Conservation (phyloP, 2,797 vertebrate genomes). For the Hylomyscus alleni region DNA sequence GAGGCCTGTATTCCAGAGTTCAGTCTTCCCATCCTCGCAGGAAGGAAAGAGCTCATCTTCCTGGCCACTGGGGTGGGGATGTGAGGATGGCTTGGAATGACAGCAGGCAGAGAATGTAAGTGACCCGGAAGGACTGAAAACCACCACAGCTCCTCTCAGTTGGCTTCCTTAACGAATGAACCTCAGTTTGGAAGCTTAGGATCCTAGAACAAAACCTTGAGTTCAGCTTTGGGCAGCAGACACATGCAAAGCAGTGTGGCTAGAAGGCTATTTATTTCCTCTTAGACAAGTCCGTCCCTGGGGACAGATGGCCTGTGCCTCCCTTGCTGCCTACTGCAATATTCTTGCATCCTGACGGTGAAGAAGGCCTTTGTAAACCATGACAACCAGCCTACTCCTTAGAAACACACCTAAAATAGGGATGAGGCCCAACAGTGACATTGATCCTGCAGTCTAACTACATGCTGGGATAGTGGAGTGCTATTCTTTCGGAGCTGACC, state of each 20-base stretch:
- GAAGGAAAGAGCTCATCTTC: background rate
- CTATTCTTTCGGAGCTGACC: background rate
- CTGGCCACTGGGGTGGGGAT: too few relatives aligned
- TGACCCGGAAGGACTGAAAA: background rate
- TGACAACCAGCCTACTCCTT: constrained; percentile 84
- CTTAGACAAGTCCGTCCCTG: constrained; percentile 30
- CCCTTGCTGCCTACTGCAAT: constrained; percentile 65
- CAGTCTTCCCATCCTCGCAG: background rate
- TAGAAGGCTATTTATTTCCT: constrained; percentile 59
- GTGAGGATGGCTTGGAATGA: background rate
- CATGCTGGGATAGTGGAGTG: background rate
- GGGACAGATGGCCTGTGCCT: constrained; percentile 76
- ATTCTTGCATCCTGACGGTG: constrained; percentile 46
- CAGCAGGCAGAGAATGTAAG: background rate
- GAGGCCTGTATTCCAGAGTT: background rate
- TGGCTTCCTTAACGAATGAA: background rate
- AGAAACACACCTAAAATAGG: constrained; percentile 82
- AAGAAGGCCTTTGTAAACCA: constrained; percentile 68
- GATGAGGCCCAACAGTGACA: background rate
- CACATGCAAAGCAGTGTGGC: constrained; percentile 6
- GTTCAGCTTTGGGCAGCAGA: constrained; percentile 55
- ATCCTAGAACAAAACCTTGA: constrained; percentile 22
- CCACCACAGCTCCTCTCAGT: background rate
- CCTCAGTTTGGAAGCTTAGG: constrained; percentile 12
- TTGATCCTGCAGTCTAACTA: background rate